Conservation (phyloP, 2,797 vertebrate genomes). For the Salmo trutta region DNA sequence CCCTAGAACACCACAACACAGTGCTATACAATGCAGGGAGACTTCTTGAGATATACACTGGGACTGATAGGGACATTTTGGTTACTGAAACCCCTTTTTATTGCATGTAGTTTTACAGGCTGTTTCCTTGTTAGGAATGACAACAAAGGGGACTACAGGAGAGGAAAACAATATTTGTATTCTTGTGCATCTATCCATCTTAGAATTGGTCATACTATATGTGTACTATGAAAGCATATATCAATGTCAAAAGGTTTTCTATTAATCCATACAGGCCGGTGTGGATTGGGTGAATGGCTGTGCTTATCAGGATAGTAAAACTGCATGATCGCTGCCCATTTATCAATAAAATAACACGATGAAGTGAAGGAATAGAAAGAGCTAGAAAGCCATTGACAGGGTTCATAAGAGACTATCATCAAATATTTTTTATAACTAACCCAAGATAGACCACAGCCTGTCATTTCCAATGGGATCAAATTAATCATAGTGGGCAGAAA, state of each 20-base stretch:
- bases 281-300: neutral
- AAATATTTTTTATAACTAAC: no score
- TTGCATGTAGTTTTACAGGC: neutral
- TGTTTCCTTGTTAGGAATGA: neutral
- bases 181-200: neutral
- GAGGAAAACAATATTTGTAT: neutral
- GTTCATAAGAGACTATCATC: neutral
- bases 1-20: conserved; percentile 47
- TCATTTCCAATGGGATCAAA: no score
- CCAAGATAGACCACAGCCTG: no score
- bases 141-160: neutral
- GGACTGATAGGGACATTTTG: neutral
- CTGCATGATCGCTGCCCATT: neutral
- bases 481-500: no score
- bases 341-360: neutral
- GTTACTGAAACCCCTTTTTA: conserved; percentile 18
- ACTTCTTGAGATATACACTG: neutral
- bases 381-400: neutral
- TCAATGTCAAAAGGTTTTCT: neutral
- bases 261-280: neutral
- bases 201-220: neutral
- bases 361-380: neutral
- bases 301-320: neutral
- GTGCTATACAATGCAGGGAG: neutral
- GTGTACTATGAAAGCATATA: neutral